phyloP scores from a whole-genome alignment of 2,113 vertebrate species.

The Misgurnus anguillicaudatus region DNA sequence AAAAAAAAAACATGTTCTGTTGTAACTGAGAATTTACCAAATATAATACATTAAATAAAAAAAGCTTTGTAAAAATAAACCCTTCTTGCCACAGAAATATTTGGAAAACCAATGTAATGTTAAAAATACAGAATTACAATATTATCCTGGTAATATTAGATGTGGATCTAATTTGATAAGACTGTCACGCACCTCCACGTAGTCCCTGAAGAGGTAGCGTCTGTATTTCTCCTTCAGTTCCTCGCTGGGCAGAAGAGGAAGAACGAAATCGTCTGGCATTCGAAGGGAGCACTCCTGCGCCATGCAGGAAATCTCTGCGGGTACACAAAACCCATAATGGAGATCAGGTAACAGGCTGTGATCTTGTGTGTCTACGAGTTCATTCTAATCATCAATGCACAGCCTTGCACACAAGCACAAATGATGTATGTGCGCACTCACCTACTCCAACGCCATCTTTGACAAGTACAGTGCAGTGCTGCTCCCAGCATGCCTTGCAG shows the following conservation, averaged over 20 bases:
- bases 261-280: slow-evolving; percentile 96
- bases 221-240: slow-evolving; percentile 98
- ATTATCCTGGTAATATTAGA: no score
- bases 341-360: neutral
- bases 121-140: no score
- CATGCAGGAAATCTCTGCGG: slow-evolving; percentile 94
- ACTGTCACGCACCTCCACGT: slow-evolving; percentile 82
- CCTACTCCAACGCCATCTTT: slow-evolving; percentile 96
- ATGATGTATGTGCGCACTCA: slow-evolving; percentile 68
- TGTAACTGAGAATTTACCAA: neutral
- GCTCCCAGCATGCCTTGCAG: slow-evolving; percentile 98
- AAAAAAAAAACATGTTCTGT: neutral
- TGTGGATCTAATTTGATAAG: neutral
- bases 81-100: no score
- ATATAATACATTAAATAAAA: no score
- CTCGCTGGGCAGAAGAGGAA: slow-evolving; percentile 92
- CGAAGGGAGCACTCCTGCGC: slow-evolving; percentile 95
- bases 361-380: neutral
- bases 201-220: slow-evolving; percentile 99
- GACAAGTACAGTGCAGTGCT: slow-evolving; percentile 96
- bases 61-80: no score
- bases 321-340: slow-evolving; percentile 48
- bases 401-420: slow-evolving; percentile 10
- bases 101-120: no score
- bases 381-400: slow-evolving; percentile 21